Conservation (phyloP, 2,888 invertebrate genomes). For the Nysson spinosus region DNA sequence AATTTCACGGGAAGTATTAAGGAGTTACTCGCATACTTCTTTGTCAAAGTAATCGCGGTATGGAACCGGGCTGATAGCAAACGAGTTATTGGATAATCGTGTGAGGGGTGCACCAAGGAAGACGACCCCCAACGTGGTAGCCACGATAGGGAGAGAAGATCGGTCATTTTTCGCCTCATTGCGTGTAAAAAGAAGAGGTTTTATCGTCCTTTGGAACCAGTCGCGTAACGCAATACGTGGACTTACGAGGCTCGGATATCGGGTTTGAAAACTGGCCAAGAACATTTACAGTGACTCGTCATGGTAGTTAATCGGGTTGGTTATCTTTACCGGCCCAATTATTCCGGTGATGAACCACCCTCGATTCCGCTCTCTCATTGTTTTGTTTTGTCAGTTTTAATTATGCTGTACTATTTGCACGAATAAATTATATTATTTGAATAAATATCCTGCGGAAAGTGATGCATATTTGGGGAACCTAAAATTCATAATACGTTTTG, state of each 20-base stretch:
- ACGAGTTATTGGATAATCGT: slow-evolving; percentile 62
- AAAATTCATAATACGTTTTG: not conserved
- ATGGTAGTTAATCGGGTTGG: slow-evolving; percentile 56
- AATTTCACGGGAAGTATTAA: not conserved
- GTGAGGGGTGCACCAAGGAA: slow-evolving; percentile 39
- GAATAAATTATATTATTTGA: slow-evolving; percentile 30
- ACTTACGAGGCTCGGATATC: slow-evolving; percentile 21
- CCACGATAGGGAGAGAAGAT: slow-evolving; percentile 28
- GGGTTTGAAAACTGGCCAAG: slow-evolving; percentile 21
- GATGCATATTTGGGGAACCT: not conserved
- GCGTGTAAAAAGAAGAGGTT: slow-evolving; percentile 55
- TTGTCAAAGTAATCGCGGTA: not conserved
- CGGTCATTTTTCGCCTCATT: slow-evolving; percentile 64
- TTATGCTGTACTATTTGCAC: too few species aligned
- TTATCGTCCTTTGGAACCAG: slow-evolving; percentile 42
- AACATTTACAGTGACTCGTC: slow-evolving; percentile 56
- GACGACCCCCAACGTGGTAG: slow-evolving; percentile 18
- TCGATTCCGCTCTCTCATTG: slow-evolving; percentile 30
- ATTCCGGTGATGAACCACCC: slow-evolving; percentile 51
- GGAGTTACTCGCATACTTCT: not conserved
- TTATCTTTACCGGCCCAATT: slow-evolving; percentile 60
- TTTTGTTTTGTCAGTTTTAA: too few species aligned
- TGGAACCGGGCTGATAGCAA: slow-evolving; percentile 32
- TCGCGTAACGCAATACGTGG: slow-evolving; percentile 23
- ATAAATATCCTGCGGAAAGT: too few species aligned